phyloP scores from a whole-genome alignment of 1,140 invertebrate species.

The Stenopsyche tienmushanensis region DNA sequence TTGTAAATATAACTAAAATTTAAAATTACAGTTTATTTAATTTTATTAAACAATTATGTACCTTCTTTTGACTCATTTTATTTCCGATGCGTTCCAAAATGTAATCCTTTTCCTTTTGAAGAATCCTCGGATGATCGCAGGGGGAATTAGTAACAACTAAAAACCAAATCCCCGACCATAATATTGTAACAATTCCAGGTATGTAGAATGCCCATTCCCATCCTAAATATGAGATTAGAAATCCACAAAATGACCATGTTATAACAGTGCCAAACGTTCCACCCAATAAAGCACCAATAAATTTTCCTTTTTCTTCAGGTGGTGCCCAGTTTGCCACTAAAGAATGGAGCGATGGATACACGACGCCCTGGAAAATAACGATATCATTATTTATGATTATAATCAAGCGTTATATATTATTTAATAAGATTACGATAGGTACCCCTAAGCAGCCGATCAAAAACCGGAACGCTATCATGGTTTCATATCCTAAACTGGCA shows the following conservation, averaged over 20 bases:
- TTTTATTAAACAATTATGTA: slow-evolving; percentile 30
- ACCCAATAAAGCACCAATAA: slow-evolving; percentile 71
- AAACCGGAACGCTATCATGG: slow-evolving; percentile 64
- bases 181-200: slow-evolving; percentile 62
- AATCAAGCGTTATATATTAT: slow-evolving; percentile 11
- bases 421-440: slow-evolving; percentile 45
- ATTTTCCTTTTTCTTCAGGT: slow-evolving; percentile 75
- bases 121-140: slow-evolving; percentile 71
- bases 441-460: slow-evolving; percentile 67
- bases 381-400: neutral
- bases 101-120: slow-evolving; percentile 71
- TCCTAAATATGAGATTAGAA: slow-evolving; percentile 63
- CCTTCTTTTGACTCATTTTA: slow-evolving; percentile 53
- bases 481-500: slow-evolving; percentile 60
- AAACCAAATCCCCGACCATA: slow-evolving; percentile 66
- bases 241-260: slow-evolving; percentile 69
- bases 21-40: slow-evolving; percentile 21
- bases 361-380: slow-evolving; percentile 58
- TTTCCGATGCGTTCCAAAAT: slow-evolving; percentile 66
- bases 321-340: slow-evolving; percentile 74
- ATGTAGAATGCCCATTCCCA: slow-evolving; percentile 76
- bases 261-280: slow-evolving; percentile 77
- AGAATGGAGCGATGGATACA: slow-evolving; percentile 71
- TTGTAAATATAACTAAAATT: slow-evolving; percentile 45
- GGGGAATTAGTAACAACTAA: slow-evolving; percentile 71